Base-by-base conservation (phyloP, 2,888 invertebrate species). In the Bellardia pandia region DNA sequence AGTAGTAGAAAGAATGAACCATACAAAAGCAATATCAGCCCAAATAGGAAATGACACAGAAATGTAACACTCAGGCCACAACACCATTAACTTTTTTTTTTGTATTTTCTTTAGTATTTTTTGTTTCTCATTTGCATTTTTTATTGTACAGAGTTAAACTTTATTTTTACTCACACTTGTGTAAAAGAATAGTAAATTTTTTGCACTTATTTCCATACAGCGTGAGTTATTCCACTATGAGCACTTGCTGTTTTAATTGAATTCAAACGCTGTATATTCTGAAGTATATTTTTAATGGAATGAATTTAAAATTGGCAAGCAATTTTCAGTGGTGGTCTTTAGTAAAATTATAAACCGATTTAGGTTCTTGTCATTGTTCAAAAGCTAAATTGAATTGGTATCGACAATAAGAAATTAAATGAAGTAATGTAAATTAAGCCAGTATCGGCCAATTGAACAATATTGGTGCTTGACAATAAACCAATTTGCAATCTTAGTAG, bases 1-100 rank as follows among this genome's bases (percentile, higher is more conserved):
- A 14, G 37, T 56, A 33, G 53, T 9, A 23, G 3, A 69, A 42
- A 53, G 66, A 62, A 71, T 45, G 40, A 13, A 40, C 5, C n/a
- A 45, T 60, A 72, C 33, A 79, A 83, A 77, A 80, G 58, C 76
- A 84, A 71, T 78, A 83, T 56, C 79, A 86, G 66, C 81, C 69
- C 66, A 79, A 88, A 88, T 66, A 89, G 90, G 90, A 90, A 91
- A 91, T 90, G 91, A 90, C 90, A 92, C 90, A 91, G 90, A 92
- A 90, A 90, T 91, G 89, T 91, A 91, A 91, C 91, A 91, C 83
- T 83, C 88, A 91, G 89, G 88, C 87, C 86, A 88, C 87, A 89
- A 86, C 87, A 84, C 88, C 83, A 88, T 85, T 85, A 86, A 71
- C 66, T 66, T 77, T 78, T 86, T 33, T 33, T 37, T 37, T 37